Evolutionary conservation across 2,797 vertebrate species (phyloP).

Genomic region (Hypotaenidia okinawae): DNA sequence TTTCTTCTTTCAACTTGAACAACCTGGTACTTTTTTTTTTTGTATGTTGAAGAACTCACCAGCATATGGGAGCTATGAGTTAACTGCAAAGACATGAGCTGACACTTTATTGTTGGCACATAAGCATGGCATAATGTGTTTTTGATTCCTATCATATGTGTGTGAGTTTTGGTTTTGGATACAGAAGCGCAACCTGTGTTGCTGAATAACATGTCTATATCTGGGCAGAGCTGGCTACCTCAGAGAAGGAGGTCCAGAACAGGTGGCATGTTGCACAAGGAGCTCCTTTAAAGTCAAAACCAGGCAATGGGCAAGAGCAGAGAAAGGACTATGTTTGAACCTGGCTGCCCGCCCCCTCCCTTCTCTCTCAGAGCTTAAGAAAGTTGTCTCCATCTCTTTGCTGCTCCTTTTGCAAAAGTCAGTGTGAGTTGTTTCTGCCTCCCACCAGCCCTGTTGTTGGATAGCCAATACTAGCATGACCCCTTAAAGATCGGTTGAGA

Average conservation of each 20-base stretch:
- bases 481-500: neutral
- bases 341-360: too few species aligned
- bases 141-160: neutral
- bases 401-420: neutral
- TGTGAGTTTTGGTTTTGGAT: neutral
- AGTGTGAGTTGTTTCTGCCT: neutral
- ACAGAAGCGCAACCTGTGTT: neutral
- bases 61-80: neutral
- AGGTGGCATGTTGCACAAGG: accelerated
- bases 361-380: neutral
- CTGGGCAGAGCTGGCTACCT: neutral
- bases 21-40: neutral
- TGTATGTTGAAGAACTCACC: neutral
- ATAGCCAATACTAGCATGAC: neutral
- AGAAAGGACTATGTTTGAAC: neutral
- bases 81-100: neutral
- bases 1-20: neutral
- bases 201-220: neutral
- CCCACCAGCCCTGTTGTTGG: accelerated
- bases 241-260: neutral
- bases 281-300: neutral
- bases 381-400: neutral
- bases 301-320: neutral
- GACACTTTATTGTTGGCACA: neutral
- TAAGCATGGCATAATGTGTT: neutral